phyloP scores from a whole-genome alignment of 2,888 invertebrate genomes.

The Chromoteleia sp. region DNA sequence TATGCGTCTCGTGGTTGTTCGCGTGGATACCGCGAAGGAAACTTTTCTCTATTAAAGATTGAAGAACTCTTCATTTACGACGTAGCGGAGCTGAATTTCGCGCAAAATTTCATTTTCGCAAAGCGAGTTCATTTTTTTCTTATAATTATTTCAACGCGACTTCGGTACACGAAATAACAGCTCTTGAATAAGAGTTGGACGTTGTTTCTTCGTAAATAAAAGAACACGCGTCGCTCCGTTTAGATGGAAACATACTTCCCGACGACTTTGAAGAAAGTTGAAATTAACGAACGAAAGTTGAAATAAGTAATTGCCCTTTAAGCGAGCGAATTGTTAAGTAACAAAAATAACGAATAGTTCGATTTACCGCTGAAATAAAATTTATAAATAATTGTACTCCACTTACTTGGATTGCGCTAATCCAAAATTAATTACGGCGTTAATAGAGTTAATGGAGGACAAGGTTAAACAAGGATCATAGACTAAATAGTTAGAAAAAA shows the following conservation, averaged over 20 bases:
- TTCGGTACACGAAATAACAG: slow-evolving; percentile 9
- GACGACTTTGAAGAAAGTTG: neutral
- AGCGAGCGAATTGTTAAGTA: too few species aligned
- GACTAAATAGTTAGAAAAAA: too few species aligned
- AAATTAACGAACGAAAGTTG: neutral
- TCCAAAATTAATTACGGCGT: slow-evolving; percentile 51
- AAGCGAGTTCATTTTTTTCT: slow-evolving; percentile 7
- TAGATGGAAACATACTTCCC: neutral
- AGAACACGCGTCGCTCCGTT: neutral
- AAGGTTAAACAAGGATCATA: too few species aligned
- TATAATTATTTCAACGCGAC: slow-evolving; percentile 14
- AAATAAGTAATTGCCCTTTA: too few species aligned
- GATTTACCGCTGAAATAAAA: too few species aligned
- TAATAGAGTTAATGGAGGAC: slow-evolving; percentile 14
- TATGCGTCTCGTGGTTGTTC: slow-evolving; percentile 62
- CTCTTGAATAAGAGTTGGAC: too few species aligned
- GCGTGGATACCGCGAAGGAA: slow-evolving; percentile 49
- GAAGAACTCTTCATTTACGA: slow-evolving; percentile 45
- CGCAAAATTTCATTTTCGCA: slow-evolving; percentile 29
- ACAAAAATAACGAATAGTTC: too few species aligned
- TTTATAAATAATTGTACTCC: neutral
- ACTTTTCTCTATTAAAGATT: slow-evolving; percentile 61
- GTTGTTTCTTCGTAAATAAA: neutral
- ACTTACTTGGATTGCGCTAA: slow-evolving; percentile 64
- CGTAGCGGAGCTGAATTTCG: slow-evolving; percentile 37